Base-by-base conservation (phyloP, 2,113 vertebrate species). In the Argyrosomus japonicus region DNA sequence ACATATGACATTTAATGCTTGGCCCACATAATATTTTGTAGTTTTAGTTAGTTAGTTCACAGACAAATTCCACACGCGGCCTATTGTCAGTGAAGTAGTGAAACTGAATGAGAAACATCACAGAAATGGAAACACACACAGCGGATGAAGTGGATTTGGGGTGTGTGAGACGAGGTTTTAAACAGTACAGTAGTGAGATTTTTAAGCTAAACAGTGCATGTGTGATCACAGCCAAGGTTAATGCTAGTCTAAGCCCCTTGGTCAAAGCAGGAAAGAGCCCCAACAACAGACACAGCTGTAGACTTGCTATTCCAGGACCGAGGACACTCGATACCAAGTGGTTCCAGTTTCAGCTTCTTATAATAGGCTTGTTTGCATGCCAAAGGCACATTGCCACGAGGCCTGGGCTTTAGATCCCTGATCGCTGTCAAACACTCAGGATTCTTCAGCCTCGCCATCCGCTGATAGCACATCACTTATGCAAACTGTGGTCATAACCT, bases 291-390 rank as follows among this genome's bases (percentile, higher is more conserved):
- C 81, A 83, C 80, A 91, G 89, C 87, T 91, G 91, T 79, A 87
- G 90, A 17, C 65, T 80, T 86, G 87, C 89, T 95, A 93, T 93
- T 95, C 90, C 91, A 93, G 88, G 85, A 81, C 77, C 27, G 77
- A 76, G 57, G 91, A 91, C 83, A 94, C 91, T 87, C 7, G 72
- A 95, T 68, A 92, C 88, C 80, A 8, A 68, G 56, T 27, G 79
- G 87, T 68, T 94, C 86, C 77, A 78, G 77, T 94, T 93, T 93
- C 93, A 91, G 81, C 48, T 81, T 87, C 90, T 89, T 93, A 88
- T 91, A 91, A 94, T 88, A 94, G 84, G 81, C 77, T 84, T 82
- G 84, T 91, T 87, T 79, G 92, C 81, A 88, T 78, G 86, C 85
- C 90, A 81, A 53, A 68, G 6, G 77, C 75, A 60, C 86, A 71